Evolutionary conservation across 1,140 invertebrate genomes (phyloP).

Genomic region (Halictus rubicundus): DNA sequence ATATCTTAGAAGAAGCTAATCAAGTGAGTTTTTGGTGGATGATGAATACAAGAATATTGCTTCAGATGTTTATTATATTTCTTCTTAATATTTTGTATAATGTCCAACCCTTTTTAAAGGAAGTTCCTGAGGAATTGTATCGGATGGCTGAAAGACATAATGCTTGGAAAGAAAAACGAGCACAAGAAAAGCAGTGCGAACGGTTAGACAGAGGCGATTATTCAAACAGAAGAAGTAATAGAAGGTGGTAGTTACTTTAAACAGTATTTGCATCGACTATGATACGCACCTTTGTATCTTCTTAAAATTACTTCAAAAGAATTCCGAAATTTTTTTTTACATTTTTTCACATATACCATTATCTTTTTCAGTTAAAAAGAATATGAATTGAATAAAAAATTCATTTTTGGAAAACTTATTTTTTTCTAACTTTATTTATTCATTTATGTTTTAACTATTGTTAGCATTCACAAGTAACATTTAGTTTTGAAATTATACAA

Average conservation of each 20-base stretch:
- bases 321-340: not conserved
- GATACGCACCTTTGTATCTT: not conserved
- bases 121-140: constrained; percentile 87
- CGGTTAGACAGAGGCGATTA: constrained; percentile 70
- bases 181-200: constrained; percentile 74
- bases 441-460: not conserved
- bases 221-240: constrained; percentile 45
- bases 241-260: constrained; percentile 3
- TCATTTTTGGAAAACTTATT: not conserved
- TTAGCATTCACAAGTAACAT: not conserved
- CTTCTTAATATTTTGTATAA: too few species aligned
- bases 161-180: constrained; percentile 83
- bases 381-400: not conserved
- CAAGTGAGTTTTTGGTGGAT: constrained; percentile 78
- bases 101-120: constrained; percentile 58
- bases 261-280: not conserved
- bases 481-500: not conserved
- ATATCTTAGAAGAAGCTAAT: constrained; percentile 88
- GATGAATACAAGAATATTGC: too few species aligned
- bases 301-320: not conserved
- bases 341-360: not conserved
- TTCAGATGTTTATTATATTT: too few species aligned
- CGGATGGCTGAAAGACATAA: constrained; percentile 86
- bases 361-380: not conserved
- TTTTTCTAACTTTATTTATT: not conserved